Base-by-base conservation (phyloP, 1,140 invertebrate genomes). In the Cyphomyrmex costatus region DNA sequence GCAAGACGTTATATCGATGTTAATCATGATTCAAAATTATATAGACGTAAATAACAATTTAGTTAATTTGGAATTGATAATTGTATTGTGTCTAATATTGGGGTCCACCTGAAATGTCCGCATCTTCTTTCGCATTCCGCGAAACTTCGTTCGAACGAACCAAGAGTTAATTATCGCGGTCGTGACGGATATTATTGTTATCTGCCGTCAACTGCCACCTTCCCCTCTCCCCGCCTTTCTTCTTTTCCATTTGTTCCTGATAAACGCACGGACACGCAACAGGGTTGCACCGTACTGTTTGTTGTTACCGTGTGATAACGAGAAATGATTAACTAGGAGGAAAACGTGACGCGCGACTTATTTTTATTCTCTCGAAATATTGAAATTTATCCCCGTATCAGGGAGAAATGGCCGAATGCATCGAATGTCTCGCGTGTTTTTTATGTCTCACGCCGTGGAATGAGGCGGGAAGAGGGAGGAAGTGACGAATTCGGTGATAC, bases 251-350 rank as follows among this genome's bases (percentile, higher is more conserved):
- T 86, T 74, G 66, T 90, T 87, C 46, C 58, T 86, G 89, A 90
- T 90, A 89, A 90, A 87, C 61, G 61, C 42, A 21, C 60, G 21
- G 77, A 74, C 89, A 90, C 82, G 89, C 86, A 90, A 90, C 85
- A 68, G 70, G 76, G 27, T 63, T 76, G 68, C 82, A 60, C 76
- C 86, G 71, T 84, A 53, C 58, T 46, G 63, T 90, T 90, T 88
- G 70, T 90, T 88, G 70, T 83, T 90, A 86, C 87, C 82, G 61
- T 86, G 77, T 86, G 88, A 90, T 90, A 90, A 74, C 58, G 65
- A 74, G 53, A 60, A 73, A 73, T 83, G 63, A 70, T 80, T 56
- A 83, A 73, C 58, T 24, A 24, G 14, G n/a, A 46, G 24, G 53
- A 56, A 73, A 83, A 83, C 14, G 63, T 24, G 36, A 14, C 46